Evolutionary conservation across 2,113 vertebrate genomes (phyloP), one percentile per base, ranked within the genome.

Genomic region (Cathartes aura): DNA sequence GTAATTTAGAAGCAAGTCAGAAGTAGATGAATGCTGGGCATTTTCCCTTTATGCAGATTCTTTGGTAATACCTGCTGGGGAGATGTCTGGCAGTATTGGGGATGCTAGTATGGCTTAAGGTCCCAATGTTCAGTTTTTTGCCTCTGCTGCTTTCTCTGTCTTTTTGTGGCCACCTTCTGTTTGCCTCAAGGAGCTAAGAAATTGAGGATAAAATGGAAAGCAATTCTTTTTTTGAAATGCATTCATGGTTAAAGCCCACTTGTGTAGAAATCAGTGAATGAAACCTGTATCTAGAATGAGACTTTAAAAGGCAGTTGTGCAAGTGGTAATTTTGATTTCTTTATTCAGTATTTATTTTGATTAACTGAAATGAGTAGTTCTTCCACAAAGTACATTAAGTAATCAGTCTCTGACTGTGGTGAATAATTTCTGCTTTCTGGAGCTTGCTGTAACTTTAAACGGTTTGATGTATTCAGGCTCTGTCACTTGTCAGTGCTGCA

Each of bases 61-160:
- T 71, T 62, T 26, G 29, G 55, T 45, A 20, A 40, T 48, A 22
- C 5, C 9, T 58, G 4, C 14, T 62, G 42, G 1, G 4, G 13
- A n/a, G 18, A 5, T 29, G 8, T 8, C 18, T 71, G 63, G 7
- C 8, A 7, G 9, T 14, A 21, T 13, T 50, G n/a, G 21, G 18
- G 20, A 8, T 82, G 45, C 6, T 55, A 5, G 3, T 38, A 21
- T 45, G 27, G 3, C 12, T 80, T 73, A 40, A 64, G 34, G 5
- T 64, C 11, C 16, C 6, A 8, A 0, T n/a, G 15, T 29, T 30
- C 1, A 7, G 6, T 2, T 38, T 60, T 60, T 70, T 8, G 3
- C 6, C 14, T 24, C 15, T 55, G 34, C 9, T 66, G 1, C 5
- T 40, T 55, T 14, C 13, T 59, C 5, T 79, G 6, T 19, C 5